Conservation (phyloP, 2,113 vertebrate genomes). For the Anhinga rufa region DNA sequence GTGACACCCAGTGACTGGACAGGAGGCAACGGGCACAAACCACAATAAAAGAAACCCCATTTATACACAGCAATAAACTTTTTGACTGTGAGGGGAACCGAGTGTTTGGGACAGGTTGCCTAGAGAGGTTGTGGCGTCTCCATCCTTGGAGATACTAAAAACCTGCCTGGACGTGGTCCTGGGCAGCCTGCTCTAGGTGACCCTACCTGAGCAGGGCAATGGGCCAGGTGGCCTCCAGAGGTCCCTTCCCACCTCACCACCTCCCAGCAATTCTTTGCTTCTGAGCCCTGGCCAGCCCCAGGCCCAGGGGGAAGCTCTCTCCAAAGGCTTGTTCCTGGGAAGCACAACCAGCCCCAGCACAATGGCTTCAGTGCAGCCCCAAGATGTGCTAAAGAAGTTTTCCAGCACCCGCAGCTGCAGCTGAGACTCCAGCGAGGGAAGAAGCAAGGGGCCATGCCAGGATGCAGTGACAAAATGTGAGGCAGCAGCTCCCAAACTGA, state of each 20-base stretch:
- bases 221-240: background rate
- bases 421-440: background rate
- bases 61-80: background rate
- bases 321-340: background rate
- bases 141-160: background rate
- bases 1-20: background rate
- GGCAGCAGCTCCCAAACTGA: background rate
- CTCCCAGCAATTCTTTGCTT: background rate
- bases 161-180: background rate
- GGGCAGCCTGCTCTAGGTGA: background rate
- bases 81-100: background rate
- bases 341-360: background rate
- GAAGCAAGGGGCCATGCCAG: background rate
- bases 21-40: background rate
- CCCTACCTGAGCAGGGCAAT: background rate
- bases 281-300: background rate
- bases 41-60: background rate
- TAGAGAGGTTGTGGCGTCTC: background rate
- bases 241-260: background rate
- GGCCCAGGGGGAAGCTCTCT: background rate
- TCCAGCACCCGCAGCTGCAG: background rate
- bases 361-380: rapidly evolving
- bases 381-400: background rate
- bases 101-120: background rate
- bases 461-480: rapidly evolving